Base-by-base conservation (phyloP, 1,140 invertebrate species). In the Leptonema lineaticorne region DNA sequence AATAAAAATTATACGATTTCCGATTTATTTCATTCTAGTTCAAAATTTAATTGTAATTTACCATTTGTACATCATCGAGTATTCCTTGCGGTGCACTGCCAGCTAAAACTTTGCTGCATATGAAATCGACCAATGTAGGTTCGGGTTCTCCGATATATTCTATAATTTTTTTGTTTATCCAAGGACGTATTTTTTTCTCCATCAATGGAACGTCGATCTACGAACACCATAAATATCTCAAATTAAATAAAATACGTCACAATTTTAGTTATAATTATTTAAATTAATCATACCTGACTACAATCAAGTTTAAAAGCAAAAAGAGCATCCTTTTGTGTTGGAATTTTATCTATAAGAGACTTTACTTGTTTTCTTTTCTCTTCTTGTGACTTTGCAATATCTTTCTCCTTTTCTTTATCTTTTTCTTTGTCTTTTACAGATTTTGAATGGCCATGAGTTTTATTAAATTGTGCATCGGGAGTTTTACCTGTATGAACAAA, bases 101-200 rank as follows among this genome's bases (percentile, higher is more conserved):
- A 45, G 92, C 91, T 80, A 97, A 86, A 58, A 99, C 94, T 86
- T 98, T 98, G 74, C 95, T 95, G 84, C 97, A 99, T 77, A 99
- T 98, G 84, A 99, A 99, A 83, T 98, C 95, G 9, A 98, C 95
- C 60, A 99, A 83, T 9, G 95, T 96, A n/a, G 94, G 94, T 82
- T 99, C 97, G 37, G 97, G 96, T 81, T 99, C 97, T 48, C 97
- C 97, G 78, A 99, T 98, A 82, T 99, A 99, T 84, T 99, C 96
- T 70, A 98, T 92, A 70, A 99, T 98, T 83, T 99, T 99, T 82
- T 99, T 99, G 82, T 97, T 98, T 67, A 99, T 96, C 97, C 97
- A 99, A 56, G 97, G 97, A 74, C 95, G 88, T 79, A 99, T 97
- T 78, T 96, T 89, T 77, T 93, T 94, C 79, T 98, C 95, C 93